Conservation (phyloP, 2,113 vertebrate species). For the Actenoides hombroni region DNA sequence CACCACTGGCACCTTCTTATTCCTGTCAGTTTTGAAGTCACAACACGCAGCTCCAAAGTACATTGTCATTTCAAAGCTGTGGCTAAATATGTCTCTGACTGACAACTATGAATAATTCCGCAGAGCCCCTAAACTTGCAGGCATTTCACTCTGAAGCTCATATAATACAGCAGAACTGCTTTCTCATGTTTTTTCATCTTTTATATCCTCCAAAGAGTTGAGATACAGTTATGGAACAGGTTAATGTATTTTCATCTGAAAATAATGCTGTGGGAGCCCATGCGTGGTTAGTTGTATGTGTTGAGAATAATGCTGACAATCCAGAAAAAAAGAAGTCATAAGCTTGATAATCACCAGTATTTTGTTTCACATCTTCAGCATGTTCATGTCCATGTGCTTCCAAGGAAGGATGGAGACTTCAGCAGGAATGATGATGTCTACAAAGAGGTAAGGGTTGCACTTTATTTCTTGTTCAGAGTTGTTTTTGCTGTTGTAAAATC, state of each 20-base stretch:
- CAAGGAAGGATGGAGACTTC: conserved; percentile 85
- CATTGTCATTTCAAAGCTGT: conserved; percentile 48
- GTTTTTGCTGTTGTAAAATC: not conserved
- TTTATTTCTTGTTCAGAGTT: not conserved
- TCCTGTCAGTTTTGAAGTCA: not conserved
- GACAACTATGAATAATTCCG: conserved; percentile 63
- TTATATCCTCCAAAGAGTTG: conserved; percentile 26
- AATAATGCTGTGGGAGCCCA: conserved; percentile 23
- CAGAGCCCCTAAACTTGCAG: conserved; percentile 17
- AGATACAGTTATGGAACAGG: conserved; percentile 32
- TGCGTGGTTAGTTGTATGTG: not conserved
- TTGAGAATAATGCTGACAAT: conserved; percentile 35
- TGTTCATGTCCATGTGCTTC: conserved; percentile 87
- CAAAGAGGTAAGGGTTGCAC: conserved; percentile 73
- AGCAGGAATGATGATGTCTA: conserved; percentile 84
- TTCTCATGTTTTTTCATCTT: conserved; percentile 42
- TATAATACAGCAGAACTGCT: not conserved
- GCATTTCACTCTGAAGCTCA: conserved; percentile 26
- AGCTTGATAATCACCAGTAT: conserved; percentile 21
- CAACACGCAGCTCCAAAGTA: not conserved
- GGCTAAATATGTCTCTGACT: conserved; percentile 48
- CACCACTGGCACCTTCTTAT: not conserved
- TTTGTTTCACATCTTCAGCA: conserved; percentile 76
- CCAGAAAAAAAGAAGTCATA: not conserved
- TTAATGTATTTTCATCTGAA: conserved; percentile 52